Evolutionary conservation across 2,113 vertebrate genomes (phyloP).

Genomic region (Melanocharis versteri): DNA sequence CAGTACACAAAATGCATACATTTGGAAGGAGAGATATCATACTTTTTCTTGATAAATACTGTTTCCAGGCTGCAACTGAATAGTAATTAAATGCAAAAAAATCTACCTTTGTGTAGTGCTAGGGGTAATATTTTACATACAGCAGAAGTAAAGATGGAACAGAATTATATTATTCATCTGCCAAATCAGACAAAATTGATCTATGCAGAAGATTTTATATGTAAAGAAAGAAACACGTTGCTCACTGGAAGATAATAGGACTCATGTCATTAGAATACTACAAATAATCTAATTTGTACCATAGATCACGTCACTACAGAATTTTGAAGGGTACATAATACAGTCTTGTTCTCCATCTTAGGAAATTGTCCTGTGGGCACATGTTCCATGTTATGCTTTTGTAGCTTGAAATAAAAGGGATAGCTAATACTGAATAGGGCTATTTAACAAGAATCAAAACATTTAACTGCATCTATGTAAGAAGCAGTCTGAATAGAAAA

Average conservation of each 20-base stretch:
- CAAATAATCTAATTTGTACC: neutral
- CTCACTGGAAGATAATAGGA: neutral
- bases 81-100: conserved; percentile 1
- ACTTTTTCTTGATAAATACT: neutral
- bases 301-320: neutral
- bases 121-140: neutral
- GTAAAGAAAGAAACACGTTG: neutral
- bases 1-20: neutral
- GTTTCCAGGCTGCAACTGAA: neutral
- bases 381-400: neutral
- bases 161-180: neutral
- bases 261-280: neutral
- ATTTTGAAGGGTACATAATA: neutral
- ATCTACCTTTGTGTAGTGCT: neutral
- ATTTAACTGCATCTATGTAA: neutral
- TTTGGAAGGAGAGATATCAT: neutral
- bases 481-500: neutral
- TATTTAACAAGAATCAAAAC: neutral
- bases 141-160: neutral
- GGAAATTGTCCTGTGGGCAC: neutral
- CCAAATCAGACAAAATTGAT: neutral
- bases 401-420: neutral
- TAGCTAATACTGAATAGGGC: neutral
- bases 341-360: neutral
- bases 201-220: neutral